Conservation (phyloP, 2,797 vertebrate species). For the Numenius phaeopus region DNA sequence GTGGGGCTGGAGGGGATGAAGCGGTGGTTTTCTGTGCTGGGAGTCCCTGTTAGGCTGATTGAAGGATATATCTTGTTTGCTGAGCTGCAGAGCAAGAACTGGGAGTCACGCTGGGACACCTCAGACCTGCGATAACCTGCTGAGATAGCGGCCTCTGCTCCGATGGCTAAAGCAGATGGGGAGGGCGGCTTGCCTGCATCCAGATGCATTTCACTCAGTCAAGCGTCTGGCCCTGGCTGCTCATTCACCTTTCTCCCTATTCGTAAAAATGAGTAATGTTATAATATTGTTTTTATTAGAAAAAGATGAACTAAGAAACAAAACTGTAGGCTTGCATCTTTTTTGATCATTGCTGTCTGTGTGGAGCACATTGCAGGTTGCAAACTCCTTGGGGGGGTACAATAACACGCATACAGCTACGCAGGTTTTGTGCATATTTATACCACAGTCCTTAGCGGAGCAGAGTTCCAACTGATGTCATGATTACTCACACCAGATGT, state of each 20-base stretch:
- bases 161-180: accelerated
- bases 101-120: accelerated
- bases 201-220: background rate
- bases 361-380: background rate
- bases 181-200: background rate
- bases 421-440: background rate
- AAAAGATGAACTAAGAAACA: background rate
- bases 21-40: background rate
- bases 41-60: accelerated
- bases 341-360: background rate
- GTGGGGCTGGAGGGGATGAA: background rate
- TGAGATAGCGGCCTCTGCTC: accelerated
- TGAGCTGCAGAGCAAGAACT: background rate
- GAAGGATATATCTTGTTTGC: background rate
- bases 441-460: background rate
- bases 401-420: background rate
- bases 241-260: background rate
- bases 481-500: background rate
- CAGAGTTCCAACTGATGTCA: background rate
- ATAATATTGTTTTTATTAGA: background rate
- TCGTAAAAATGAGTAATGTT: background rate
- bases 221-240: background rate
- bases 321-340: background rate
- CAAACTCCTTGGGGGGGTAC: background rate
- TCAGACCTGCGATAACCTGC: background rate